Evolutionary conservation across 2,888 invertebrate genomes (phyloP), one percentile per base, ranked within the genome.

Genomic region (Pammene aurita): DNA sequence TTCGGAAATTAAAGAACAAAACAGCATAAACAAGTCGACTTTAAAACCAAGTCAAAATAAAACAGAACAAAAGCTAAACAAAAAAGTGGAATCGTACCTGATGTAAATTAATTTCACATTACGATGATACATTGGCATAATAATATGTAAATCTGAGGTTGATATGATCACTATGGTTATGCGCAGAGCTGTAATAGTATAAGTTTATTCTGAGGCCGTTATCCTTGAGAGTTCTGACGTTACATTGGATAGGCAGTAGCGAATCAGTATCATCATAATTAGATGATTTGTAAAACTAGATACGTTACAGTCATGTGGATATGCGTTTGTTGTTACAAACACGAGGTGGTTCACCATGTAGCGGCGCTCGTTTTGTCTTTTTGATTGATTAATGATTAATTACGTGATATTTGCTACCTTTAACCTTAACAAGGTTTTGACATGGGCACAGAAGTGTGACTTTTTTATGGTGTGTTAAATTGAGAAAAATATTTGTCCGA

Each of bases 261-360:
- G 14, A 55, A 60, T 69, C 69, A 16, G 69, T 62, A 67, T 63
- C 58, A 69, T 69, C 65, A 60, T 65, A 65, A 69, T 69, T 64
- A 64, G 68, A 69, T 60, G 64, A 60, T 46, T 64, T 69, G 46
- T 48, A 60, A n/a, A 16, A 52, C 58, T 64, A 69, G 69, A 65
- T 55, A 54, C 60, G 64, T 69, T 41, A 56, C 62, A 18, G 42
- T 64, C 38, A 54, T 60, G 58, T 55, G 68, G 67, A 13, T 1
- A 11, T 69, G 69, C 60, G 67, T 62, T 67, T 62, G 42, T 57
- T 38, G 56, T 67, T 48, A 42, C 50, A 26, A 58, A 48, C 69
- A 65, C 64, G 48, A 60, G 57, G 57, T 69, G 54, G 68, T 58
- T 68, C 46, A 69, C 69, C 69, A 60, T 65, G 68, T 52, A 44